These are phyloP conservation scores for Synanceia verrucosa DNA, from an alignment of 2,797 vertebrate genomes.

Conservation along the genomic window DNA sequence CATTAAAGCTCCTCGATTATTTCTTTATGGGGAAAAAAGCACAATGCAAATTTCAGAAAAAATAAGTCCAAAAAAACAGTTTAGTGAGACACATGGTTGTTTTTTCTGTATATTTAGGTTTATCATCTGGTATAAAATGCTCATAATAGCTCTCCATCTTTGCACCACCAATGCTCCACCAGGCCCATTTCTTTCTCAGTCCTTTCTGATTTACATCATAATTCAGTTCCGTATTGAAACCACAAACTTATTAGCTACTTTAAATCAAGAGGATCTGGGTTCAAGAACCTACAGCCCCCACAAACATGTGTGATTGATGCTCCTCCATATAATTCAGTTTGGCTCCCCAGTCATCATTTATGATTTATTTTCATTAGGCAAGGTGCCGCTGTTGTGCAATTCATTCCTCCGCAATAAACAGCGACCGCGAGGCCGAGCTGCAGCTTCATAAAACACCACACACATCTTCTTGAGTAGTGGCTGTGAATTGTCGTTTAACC, in stretches of 20 bases:
- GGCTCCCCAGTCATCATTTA: conserved; percentile 39
- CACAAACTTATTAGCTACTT: conserved; percentile 48
- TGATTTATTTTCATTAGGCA: conserved; percentile 65
- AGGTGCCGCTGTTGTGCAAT: conserved; percentile 44
- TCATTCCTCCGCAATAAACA: conserved; percentile 52
- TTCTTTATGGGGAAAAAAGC: neutral
- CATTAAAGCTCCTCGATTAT: neutral
- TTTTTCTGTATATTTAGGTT: conserved; percentile 32
- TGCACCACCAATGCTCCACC: conserved; percentile 1
- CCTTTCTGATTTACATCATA: conserved; percentile 50
- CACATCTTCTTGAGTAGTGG: conserved; percentile 9
- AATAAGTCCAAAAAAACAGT: neutral
- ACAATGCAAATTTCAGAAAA: neutral
- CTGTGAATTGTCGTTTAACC: conserved; percentile 35
- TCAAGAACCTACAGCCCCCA: conserved; percentile 42
- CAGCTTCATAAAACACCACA: conserved; percentile 43
- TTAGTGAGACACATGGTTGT: neutral
- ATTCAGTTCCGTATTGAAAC: conserved; percentile 34
- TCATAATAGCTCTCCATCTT: conserved; percentile 16
- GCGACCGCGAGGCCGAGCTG: conserved; percentile 4
- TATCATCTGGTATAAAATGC: conserved; percentile 24
- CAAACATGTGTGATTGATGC: conserved; percentile 21
- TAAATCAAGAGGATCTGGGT: conserved; percentile 42
- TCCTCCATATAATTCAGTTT: conserved; percentile 33
- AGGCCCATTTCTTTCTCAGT: conserved; percentile 42